phyloP scores from a whole-genome alignment of 1,140 invertebrate genomes.

The Trichonephila inaurata region DNA sequence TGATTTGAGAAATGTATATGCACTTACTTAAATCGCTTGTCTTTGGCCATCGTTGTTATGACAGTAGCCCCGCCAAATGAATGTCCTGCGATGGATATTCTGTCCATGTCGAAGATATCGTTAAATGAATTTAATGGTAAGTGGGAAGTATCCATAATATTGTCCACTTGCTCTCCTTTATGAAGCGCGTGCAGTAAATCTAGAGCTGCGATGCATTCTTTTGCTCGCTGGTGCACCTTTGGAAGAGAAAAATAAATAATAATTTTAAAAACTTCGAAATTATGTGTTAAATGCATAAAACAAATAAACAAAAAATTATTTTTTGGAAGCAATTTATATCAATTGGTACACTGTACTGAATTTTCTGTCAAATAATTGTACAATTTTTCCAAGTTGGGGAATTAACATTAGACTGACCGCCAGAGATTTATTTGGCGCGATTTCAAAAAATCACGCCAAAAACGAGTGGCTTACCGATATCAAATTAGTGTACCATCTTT shows the following conservation, averaged over 20 bases:
- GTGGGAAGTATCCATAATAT: constrained; percentile 81
- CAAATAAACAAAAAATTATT: no score
- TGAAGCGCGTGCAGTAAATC: constrained; percentile 84
- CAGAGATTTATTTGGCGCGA: no score
- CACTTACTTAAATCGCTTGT: constrained; percentile 82
- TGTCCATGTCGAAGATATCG: constrained; percentile 83
- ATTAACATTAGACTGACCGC: no score
- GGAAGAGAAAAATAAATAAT: neutral
- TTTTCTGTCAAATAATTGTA: no score
- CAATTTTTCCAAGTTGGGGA: no score
- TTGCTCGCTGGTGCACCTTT: constrained; percentile 78
- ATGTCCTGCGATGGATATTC: constrained; percentile 84
- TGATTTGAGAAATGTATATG: no score
- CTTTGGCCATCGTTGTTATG: constrained; percentile 83
- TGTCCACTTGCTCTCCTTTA: constrained; percentile 82
- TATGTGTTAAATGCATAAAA: no score
- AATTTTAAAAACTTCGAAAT: neutral
- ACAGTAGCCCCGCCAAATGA: constrained; percentile 87
- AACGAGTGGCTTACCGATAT: no score
- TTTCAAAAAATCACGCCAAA: no score
- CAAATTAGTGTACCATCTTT: no score
- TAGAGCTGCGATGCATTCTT: constrained; percentile 83
- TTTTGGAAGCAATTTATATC: no score
- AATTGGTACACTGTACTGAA: no score
- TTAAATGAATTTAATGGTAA: constrained; percentile 51